phyloP scores from a whole-genome alignment of 2,797 vertebrate genomes.

The Melanotaenia pygmaea region DNA sequence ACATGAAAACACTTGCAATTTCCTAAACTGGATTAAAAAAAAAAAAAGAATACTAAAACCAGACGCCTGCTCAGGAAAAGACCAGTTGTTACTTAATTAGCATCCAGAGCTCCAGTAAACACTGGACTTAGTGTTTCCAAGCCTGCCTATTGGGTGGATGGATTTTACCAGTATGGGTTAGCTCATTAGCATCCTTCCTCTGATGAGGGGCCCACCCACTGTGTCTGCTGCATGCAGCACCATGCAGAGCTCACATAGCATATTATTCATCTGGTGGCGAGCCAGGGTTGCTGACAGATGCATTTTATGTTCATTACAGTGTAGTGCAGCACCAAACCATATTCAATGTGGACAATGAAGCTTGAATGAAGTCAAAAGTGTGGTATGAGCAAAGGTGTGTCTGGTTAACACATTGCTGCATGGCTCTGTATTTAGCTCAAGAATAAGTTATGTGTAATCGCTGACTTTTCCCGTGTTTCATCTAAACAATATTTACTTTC shows the following conservation, averaged over 20 bases:
- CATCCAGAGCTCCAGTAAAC: slow-evolving; percentile 70
- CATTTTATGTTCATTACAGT: slow-evolving; percentile 55
- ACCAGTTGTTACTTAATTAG: slow-evolving; percentile 72
- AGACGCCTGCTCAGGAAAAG: slow-evolving; percentile 70
- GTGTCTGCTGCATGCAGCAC: slow-evolving; percentile 57
- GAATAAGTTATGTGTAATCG: slow-evolving; percentile 1
- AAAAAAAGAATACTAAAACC: slow-evolving; percentile 66
- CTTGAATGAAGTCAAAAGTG: slow-evolving; percentile 32
- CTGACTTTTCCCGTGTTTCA: not conserved
- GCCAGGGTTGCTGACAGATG: slow-evolving; percentile 67
- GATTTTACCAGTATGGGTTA: slow-evolving; percentile 68
- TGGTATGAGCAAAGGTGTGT: slow-evolving; percentile 33
- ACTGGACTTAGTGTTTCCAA: slow-evolving; percentile 72
- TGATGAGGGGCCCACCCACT: slow-evolving; percentile 80
- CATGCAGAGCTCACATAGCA: slow-evolving; percentile 60
- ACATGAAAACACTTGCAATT: slow-evolving; percentile 73
- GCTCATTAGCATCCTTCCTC: slow-evolving; percentile 76
- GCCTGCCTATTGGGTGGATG: slow-evolving; percentile 60
- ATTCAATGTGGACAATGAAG: slow-evolving; percentile 50
- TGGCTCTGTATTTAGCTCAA: not conserved
- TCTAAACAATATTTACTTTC: not conserved
- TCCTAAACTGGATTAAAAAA: slow-evolving; percentile 66
- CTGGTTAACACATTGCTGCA: slow-evolving; percentile 1
- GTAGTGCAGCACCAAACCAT: slow-evolving; percentile 34
- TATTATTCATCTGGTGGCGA: slow-evolving; percentile 72